A percentile compares a stretch with the other conserved stretches of the same genome.
Evolutionary conservation across 2,888 invertebrate species (phyloP).

Genomic region (Onthophagus sagittarius): DNA sequence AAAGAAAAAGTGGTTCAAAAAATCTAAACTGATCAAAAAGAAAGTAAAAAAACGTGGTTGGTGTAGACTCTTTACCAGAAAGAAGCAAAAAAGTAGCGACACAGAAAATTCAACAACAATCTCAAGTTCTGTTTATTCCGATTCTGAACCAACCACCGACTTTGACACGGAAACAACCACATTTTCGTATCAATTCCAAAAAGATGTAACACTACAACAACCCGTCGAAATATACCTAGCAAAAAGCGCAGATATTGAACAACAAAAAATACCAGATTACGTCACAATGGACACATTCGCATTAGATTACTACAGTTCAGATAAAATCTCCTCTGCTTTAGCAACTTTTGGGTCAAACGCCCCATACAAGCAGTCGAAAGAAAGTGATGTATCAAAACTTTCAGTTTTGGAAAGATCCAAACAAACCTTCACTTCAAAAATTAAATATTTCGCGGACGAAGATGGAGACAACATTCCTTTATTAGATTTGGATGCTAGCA

Average conservation of each 20-base stretch:
- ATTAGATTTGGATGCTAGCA: constrained; percentile 5
- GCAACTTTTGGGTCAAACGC: background rate
- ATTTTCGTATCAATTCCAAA: constrained; percentile 42
- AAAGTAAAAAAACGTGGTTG: background rate
- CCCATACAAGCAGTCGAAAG: background rate
- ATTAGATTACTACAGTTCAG: constrained; percentile 10
- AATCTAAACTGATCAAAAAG: background rate
- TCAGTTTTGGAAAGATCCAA: background rate
- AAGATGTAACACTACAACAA: constrained; percentile 27
- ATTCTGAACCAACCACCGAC: constrained; percentile 27
- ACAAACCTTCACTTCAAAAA: background rate
- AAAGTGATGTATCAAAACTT: background rate
- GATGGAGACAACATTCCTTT: constrained; percentile 17
- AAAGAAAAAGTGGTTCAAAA: constrained; percentile 15
- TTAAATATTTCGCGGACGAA: background rate
- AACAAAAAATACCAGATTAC: constrained; percentile 41
- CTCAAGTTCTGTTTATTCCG: constrained; percentile 14
- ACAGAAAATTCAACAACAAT: background rate
- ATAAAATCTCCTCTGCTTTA: constrained; percentile 1
- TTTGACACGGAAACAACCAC: constrained; percentile 35
- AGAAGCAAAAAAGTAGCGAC: background rate
- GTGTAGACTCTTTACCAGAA: background rate
- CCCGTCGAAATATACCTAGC: constrained; percentile 13
- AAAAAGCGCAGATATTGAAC: constrained; percentile 41
- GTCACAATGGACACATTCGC: constrained; percentile 42